Evolutionary conservation across 2,888 invertebrate genomes (phyloP).

Genomic region (Noctuana brunneofusca): DNA sequence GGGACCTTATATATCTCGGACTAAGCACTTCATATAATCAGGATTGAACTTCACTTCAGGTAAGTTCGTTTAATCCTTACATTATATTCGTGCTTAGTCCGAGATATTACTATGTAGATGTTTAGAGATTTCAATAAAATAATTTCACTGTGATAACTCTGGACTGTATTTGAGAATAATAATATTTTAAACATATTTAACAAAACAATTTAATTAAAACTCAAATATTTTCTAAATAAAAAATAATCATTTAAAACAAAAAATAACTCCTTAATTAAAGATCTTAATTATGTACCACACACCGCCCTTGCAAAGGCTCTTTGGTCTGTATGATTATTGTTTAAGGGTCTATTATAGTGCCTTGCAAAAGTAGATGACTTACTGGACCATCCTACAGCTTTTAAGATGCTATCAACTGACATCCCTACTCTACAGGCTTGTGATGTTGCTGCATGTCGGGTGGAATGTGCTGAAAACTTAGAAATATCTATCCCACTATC

Average conservation of each 20-base stretch:
- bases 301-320: not conserved
- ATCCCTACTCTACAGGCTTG: constrained; percentile 1
- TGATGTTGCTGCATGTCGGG: not conserved
- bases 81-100: constrained; percentile 1
- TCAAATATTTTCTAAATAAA: too few species aligned
- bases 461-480: not conserved
- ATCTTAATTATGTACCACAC: not conserved
- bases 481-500: not conserved
- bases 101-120: not conserved
- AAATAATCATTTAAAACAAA: too few species aligned
- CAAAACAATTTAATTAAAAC: too few species aligned
- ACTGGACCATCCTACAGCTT: not conserved
- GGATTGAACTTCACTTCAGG: constrained; percentile 8
- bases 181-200: too few species aligned
- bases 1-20: too few species aligned
- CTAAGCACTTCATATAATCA: too few species aligned
- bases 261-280: too few species aligned
- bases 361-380: not conserved
- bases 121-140: too few species aligned
- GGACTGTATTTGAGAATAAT: too few species aligned
- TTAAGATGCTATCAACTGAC: not conserved
- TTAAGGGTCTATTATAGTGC: constrained; percentile 1
- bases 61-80: constrained; percentile 2
- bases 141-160: too few species aligned
- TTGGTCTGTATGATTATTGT: not conserved